A percentile compares a stretch with the other conserved stretches of the same genome.
These are phyloP conservation scores for Drosophila yakuba DNA, from an alignment of 1,140 invertebrate genomes.

Conservation along the genomic window DNA sequence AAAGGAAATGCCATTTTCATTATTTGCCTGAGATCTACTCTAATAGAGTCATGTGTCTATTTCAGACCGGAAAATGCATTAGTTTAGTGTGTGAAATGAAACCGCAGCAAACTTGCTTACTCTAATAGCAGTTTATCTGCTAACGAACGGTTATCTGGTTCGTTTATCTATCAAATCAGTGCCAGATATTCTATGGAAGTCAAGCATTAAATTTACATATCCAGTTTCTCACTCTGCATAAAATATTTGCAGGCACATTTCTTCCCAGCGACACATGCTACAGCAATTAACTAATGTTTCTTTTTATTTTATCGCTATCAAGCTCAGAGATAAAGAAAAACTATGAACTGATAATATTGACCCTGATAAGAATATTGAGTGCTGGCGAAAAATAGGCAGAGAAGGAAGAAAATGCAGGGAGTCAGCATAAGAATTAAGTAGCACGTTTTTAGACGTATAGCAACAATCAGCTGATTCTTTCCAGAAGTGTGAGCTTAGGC, in stretches of 20 bases:
- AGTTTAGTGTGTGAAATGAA: neutral
- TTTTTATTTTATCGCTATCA: slow-evolving; percentile 26
- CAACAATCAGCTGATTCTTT: slow-evolving; percentile 29
- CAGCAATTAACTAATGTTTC: slow-evolving; percentile 18
- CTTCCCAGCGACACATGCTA: slow-evolving; percentile 8
- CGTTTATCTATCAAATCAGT: slow-evolving; percentile 30
- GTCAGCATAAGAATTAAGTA: neutral
- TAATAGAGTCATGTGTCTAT: neutral
- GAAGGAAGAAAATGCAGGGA: neutral
- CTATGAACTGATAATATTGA: slow-evolving; percentile 22
- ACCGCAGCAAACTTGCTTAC: slow-evolving; percentile 5
- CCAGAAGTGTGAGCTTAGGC: slow-evolving; percentile 24
- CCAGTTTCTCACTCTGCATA: slow-evolving; percentile 9
- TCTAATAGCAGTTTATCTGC: neutral
- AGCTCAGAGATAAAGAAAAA: slow-evolving; percentile 21
- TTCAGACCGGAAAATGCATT: neutral
- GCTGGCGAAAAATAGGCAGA: neutral
- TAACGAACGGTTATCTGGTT: slow-evolving; percentile 4
- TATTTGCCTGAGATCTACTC: slow-evolving; percentile 6
- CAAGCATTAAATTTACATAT: slow-evolving; percentile 21
- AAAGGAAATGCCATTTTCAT: slow-evolving; percentile 27
- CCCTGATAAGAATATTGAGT: slow-evolving; percentile 11
- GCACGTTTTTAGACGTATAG: slow-evolving; percentile 1
- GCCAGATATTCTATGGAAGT: slow-evolving; percentile 26
- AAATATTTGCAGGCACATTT: slow-evolving; percentile 1